A percentile compares a stretch with the other conserved stretches of the same genome.
Evolutionary conservation across 1,140 invertebrate genomes (phyloP).

Genomic region (Whitmania pigra): DNA sequence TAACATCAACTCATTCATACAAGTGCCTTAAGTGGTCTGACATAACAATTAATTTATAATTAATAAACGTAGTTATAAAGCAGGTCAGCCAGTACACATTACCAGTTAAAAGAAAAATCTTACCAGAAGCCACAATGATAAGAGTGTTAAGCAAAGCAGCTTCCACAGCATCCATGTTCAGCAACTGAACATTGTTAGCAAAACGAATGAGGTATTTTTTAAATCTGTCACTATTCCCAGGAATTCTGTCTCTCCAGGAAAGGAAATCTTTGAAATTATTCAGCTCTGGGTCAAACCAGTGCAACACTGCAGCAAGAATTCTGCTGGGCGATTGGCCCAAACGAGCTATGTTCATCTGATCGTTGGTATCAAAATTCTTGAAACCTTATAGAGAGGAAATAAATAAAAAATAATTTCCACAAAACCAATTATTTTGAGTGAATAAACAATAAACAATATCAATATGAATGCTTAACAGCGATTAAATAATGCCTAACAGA

Average conservation of each 20-base stretch:
- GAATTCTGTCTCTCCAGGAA: conserved; percentile 12
- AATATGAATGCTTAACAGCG: too few relatives aligned
- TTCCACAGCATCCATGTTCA: conserved; percentile 21
- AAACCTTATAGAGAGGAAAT: conserved; percentile 16
- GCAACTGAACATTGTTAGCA: conserved; percentile 4
- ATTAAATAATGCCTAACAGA: too few relatives aligned
- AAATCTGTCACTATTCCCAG: conserved; percentile 15
- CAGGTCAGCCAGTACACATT: neutral
- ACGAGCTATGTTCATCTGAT: conserved; percentile 21
- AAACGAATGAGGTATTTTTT: conserved; percentile 17
- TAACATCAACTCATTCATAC: too few relatives aligned
- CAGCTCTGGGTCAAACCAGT: conserved; percentile 23
- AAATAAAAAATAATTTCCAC: neutral
- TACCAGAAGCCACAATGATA: conserved; percentile 19
- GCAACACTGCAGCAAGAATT: conserved; percentile 21
- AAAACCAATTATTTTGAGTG: too few relatives aligned
- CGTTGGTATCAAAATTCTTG: conserved; percentile 13
- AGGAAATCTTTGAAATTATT: conserved; percentile 22
- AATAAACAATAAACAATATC: neutral
- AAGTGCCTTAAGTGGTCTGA: too few relatives aligned
- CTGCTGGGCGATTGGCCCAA: conserved; percentile 24
- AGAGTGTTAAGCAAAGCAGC: conserved; percentile 22
- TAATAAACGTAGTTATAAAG: neutral
- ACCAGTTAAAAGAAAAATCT: neutral
- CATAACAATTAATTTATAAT: neutral